Evolutionary conservation across 2,797 vertebrate species (phyloP), one percentile per base, ranked within the genome.

Genomic region (Moxostoma hubbsi): DNA sequence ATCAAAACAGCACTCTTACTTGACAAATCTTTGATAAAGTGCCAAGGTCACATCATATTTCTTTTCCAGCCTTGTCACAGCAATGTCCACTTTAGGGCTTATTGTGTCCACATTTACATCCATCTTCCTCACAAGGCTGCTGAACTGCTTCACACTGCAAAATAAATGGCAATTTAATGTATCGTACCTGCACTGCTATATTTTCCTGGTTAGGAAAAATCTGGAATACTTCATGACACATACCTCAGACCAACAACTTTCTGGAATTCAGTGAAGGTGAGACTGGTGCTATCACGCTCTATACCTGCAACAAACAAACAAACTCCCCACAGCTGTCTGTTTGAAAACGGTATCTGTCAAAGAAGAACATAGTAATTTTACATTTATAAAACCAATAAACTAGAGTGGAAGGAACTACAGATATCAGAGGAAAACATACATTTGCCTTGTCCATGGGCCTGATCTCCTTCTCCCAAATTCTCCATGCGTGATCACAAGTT

Each of bases 1-100:
- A 24, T 24, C 24, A 24, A 24, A 24, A 3, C 24, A 73, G 75
- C n/a, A 72, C 7, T 89, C 88, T 92, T 92, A 99, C 98, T 97
- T 98, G 88, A 97, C 96, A 93, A 98, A 96, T 89, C 96, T 96
- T 91, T 96, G 95, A 89, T 96, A 98, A 73, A 99, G 95, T 79
- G 95, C 96, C 90, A 95, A 90, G 10, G 93, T 93, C 80, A 96
- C 94, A 24, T 97, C 91, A 0, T 96, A 98, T 87, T 97, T 98
- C 90, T 97, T 99, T 89, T 97, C 95, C 75, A 98, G 81, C 65
- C 93, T 95, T 46, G 92, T 93, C 82, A 97, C 86, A 65, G 94
- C 93, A 77, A 94, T 93, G 89, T 98, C 95, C 89, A 98, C 96
- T 92, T 96, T 97, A 86, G 94, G 94, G 92, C 96, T 99, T 82